Percentiles rank a stretch among this genome's conserved stretches.
These are phyloP conservation scores for Herminia tarsipennalis DNA, from an alignment of 2,888 invertebrate genomes.

Conservation along the genomic window DNA sequence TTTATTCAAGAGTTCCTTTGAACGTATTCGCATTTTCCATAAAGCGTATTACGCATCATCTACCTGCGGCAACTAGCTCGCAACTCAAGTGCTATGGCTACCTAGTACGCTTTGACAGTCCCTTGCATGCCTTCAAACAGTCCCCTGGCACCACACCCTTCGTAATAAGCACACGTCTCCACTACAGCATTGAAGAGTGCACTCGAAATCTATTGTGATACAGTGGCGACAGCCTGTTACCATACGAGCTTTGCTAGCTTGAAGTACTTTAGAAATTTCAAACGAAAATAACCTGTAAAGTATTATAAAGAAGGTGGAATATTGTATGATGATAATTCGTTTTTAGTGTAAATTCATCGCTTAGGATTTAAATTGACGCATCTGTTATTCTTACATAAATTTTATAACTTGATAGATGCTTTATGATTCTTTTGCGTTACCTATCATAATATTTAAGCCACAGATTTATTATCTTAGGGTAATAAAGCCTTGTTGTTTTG, in stretches of 20 bases:
- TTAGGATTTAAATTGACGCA: conserved; percentile 10
- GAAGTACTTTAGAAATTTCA: neutral
- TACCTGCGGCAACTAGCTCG: conserved; percentile 21
- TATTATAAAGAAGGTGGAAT: neutral
- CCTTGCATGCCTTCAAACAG: conserved; percentile 13
- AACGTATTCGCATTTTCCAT: conserved; percentile 17
- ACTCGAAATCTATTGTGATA: conserved; percentile 39
- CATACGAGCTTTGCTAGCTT: conserved; percentile 8
- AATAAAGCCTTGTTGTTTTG: too few relatives aligned
- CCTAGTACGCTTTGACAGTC: conserved; percentile 37
- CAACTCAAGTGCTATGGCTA: conserved; percentile 20
- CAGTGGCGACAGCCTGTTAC: conserved; percentile 27
- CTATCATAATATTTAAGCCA: too few relatives aligned
- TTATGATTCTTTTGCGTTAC: too few relatives aligned
- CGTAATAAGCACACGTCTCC: conserved; percentile 30
- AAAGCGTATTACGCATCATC: conserved; percentile 21
- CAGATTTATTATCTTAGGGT: too few relatives aligned
- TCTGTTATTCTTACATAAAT: neutral
- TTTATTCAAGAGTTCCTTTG: neutral
- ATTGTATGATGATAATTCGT: neutral
- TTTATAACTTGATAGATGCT: neutral
- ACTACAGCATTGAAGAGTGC: conserved; percentile 18
- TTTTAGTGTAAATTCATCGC: conserved; percentile 3
- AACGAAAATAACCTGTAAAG: neutral
- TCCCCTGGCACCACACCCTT: conserved; percentile 2